Base-by-base conservation (phyloP, 2,888 invertebrate species). In the Hyppa rectilinea region DNA sequence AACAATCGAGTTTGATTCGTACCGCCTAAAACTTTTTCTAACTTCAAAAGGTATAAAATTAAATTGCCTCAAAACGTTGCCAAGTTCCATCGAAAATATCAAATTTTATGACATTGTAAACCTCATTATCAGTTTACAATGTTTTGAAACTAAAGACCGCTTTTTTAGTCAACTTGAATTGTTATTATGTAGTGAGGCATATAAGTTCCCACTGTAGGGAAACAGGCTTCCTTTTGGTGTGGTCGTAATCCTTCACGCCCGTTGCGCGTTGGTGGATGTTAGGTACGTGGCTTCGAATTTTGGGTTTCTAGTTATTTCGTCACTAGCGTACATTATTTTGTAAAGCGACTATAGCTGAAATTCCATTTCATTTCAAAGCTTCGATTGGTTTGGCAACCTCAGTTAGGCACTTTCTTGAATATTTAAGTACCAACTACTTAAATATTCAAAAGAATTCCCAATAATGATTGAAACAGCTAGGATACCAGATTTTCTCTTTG, bases 1-100 rank as follows among this genome's bases (percentile, higher is more conserved):
- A 72, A 71, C 63, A 66, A 65, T 60, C 20, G 62, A 62, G 31
- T 66, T 77, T 56, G 43, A 59, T 72, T 77, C 29, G 40, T 52
- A 58, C 58, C 47, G 29, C n/a, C 43, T 23, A 20, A 66, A 73
- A n/a, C 66, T 73, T 73, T 61, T 73, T 52, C 31, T 61, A 49
- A 66, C 61, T 73, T 69, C 26, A 14, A 7, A 52, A 65, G 58
- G n/a, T 49, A 74, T 78, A 43, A 50, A 70, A 67, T 77, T 29
- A 67, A 55, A 73, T 74, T 70, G n/a, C 38, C 36, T 67, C 43
- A 61, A 52, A 79, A 62, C 23, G 52, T 61, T 63, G 63, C 50
- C 60, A 64, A 74, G 31, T 74, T 59, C 38, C 3, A 55, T 60
- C 2, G 58, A 34, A 49, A 43, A 43, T 4, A 53, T 66, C n/a